These are phyloP conservation scores for Cyrtorhinus lividipennis DNA, from an alignment of 1,140 invertebrate genomes.

Conservation along the genomic window DNA sequence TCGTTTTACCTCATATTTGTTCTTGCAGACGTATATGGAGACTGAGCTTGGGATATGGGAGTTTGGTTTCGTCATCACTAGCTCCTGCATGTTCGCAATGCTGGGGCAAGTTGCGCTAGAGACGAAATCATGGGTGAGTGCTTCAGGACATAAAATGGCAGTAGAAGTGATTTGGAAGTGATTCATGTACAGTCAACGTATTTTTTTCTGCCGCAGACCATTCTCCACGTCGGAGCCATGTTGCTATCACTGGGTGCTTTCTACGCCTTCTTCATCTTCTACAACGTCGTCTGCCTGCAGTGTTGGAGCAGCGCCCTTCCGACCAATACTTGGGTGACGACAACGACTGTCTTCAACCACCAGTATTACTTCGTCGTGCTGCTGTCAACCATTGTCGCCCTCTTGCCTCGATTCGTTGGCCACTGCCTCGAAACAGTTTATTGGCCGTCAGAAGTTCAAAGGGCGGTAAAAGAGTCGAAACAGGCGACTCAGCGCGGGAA, in stretches of 20 bases:
- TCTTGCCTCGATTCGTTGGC: conserved; percentile 55
- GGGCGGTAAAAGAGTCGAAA: conserved; percentile 32
- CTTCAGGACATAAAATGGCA: no score
- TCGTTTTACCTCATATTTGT: no score
- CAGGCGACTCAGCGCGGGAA: conserved; percentile 37
- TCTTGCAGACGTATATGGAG: conserved; percentile 58
- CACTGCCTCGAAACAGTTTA: conserved; percentile 33
- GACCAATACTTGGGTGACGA: conserved; percentile 75
- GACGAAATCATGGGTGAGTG: conserved; percentile 82
- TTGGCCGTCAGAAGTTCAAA: conserved; percentile 38
- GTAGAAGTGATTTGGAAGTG: no score
- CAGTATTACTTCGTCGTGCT: conserved; percentile 68
- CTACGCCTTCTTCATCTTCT: conserved; percentile 70
- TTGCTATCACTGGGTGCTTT: conserved; percentile 62
- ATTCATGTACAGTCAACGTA: no score
- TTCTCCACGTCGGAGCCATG: conserved; percentile 66
- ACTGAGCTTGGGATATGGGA: conserved; percentile 71
- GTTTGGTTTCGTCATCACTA: conserved; percentile 73
- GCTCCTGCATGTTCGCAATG: conserved; percentile 72
- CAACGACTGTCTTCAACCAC: conserved; percentile 52
- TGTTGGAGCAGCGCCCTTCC: conserved; percentile 67
- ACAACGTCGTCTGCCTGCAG: conserved; percentile 62
- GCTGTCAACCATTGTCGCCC: conserved; percentile 56
- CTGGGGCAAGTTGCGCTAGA: conserved; percentile 71
- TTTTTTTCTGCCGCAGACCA: conserved; percentile 67